Evolutionary conservation across 2,113 vertebrate genomes (phyloP).

Genomic region (Stegostoma tigrinum): DNA sequence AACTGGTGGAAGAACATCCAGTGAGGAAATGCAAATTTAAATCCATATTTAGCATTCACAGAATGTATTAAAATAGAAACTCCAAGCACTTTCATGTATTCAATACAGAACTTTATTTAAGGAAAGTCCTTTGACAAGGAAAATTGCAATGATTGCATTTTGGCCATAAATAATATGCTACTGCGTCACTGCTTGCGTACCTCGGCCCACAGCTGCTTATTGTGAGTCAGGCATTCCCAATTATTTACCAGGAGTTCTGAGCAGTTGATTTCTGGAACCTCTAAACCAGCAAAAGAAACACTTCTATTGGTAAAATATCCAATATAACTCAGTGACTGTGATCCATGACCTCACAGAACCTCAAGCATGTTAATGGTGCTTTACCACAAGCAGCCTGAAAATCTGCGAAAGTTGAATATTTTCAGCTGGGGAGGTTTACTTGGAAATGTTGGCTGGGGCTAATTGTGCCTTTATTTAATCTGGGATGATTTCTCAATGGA

Average conservation of each 20-base stretch:
- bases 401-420: background rate
- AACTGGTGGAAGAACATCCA: background rate
- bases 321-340: background rate
- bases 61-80: background rate
- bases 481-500: background rate
- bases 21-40: background rate
- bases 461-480: background rate
- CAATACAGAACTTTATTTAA: background rate
- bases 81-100: background rate
- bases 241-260: background rate
- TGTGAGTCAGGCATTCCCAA: background rate
- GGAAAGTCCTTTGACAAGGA: background rate
- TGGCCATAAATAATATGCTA: background rate
- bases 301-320: background rate
- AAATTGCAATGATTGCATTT: background rate
- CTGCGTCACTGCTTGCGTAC: background rate
- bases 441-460: background rate
- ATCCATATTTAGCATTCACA: background rate
- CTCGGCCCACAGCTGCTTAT: background rate
- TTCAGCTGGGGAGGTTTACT: background rate
- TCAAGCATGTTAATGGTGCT: background rate
- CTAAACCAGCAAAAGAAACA: background rate
- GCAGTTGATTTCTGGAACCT: background rate
- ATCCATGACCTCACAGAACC: background rate
- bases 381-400: background rate